Percentiles rank a stretch among this genome's conserved stretches.
Conservation (phyloP, 2,888 invertebrate genomes). For the Hartigia nigra region DNA sequence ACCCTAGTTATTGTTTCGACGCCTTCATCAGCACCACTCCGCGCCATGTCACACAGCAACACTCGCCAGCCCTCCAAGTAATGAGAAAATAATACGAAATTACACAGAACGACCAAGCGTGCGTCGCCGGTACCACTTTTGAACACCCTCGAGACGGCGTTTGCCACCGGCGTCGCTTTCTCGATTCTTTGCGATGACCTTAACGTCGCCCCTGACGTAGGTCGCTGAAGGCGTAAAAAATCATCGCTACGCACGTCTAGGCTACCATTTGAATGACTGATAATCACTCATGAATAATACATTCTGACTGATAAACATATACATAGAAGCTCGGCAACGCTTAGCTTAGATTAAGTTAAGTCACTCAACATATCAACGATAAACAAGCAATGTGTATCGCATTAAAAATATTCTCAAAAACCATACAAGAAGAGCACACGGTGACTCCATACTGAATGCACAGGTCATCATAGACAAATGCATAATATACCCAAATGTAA, state of each 20-base stretch:
- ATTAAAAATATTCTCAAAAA: not conserved
- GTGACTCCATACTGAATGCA: not conserved
- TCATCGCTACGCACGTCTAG: not conserved
- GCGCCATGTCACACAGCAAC: conserved; percentile 37
- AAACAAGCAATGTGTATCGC: not conserved
- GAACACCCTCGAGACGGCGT: conserved; percentile 34
- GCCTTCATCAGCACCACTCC: conserved; percentile 38
- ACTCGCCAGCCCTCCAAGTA: conserved; percentile 37
- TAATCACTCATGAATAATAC: not conserved
- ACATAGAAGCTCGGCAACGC: not conserved
- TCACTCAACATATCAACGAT: not conserved
- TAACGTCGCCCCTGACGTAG: not conserved
- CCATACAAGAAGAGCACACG: not conserved
- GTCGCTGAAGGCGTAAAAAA: not conserved
- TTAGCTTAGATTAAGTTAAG: not conserved
- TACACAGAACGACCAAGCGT: conserved; percentile 51
- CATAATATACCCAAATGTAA: not conserved
- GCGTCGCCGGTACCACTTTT: conserved; percentile 38
- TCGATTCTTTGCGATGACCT: not conserved
- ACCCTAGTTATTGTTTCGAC: conserved; percentile 39
- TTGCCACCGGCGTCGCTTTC: conserved; percentile 34
- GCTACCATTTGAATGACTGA: not conserved
- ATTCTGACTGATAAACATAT: not conserved
- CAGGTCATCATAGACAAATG: not conserved
- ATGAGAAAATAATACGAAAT: conserved; percentile 57